These are phyloP conservation scores for Burhinus bistriatus DNA, from an alignment of 2,113 vertebrate species.

Conservation along the genomic window DNA sequence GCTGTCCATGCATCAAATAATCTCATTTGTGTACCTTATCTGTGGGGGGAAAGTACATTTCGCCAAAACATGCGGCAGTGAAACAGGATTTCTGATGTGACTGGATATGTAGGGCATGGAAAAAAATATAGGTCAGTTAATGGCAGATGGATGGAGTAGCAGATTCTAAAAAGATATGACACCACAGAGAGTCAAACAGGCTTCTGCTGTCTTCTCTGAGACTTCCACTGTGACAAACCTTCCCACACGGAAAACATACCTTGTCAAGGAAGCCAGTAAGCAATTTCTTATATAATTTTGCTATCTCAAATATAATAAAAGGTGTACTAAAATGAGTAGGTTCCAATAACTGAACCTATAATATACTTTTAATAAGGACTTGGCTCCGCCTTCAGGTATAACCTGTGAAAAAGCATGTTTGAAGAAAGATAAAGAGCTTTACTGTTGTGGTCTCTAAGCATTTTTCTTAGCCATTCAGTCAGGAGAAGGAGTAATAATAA, in stretches of 20 bases:
- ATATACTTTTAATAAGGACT: background rate
- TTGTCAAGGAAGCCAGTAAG: background rate
- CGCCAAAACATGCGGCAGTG: background rate
- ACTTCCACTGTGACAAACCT: background rate
- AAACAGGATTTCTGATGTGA: background rate
- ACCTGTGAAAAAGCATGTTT: background rate
- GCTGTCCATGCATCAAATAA: background rate
- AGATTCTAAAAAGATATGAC: background rate
- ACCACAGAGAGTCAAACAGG: background rate
- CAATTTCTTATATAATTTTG: background rate
- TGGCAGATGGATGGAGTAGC: background rate
- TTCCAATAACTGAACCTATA: background rate
- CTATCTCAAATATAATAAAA: background rate
- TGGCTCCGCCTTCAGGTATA: background rate
- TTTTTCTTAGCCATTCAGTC: background rate
- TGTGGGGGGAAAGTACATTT: background rate
- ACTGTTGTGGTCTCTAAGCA: background rate
- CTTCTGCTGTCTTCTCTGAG: background rate
- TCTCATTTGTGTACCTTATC: background rate
- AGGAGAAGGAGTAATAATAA: background rate
- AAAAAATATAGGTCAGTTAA: background rate
- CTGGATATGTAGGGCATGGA: background rate
- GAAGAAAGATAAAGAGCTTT: background rate
- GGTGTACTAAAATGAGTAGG: background rate
- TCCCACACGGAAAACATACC: background rate